Conservation (phyloP, 2,797 vertebrate species). For the Triplophysa bombifrons region DNA sequence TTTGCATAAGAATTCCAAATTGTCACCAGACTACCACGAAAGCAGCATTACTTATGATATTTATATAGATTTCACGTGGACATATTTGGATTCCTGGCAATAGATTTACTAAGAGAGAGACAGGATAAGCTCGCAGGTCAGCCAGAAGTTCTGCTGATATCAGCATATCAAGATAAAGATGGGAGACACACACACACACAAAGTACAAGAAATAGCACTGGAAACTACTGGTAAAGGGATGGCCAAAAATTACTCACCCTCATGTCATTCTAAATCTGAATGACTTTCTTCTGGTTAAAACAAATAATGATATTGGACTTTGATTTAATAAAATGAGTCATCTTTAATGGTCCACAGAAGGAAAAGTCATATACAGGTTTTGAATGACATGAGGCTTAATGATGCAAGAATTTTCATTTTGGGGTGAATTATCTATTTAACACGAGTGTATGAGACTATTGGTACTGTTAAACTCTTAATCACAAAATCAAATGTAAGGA, state of each 20-base stretch:
- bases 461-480: slow-evolving; percentile 19
- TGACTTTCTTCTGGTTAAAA: too few species aligned
- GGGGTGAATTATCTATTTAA: too few species aligned
- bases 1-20: neutral
- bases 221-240: slow-evolving; percentile 36
- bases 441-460: neutral
- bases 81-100: slow-evolving; percentile 54
- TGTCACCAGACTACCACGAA: slow-evolving; percentile 30
- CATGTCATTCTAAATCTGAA: too few species aligned
- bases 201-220: slow-evolving; percentile 53
- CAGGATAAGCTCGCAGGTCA: slow-evolving; percentile 65
- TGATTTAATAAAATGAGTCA: too few species aligned
- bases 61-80: slow-evolving; percentile 43
- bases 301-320: too few species aligned
- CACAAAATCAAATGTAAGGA: slow-evolving; percentile 5
- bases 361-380: too few species aligned
- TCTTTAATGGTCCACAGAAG: too few species aligned
- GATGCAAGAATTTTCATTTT: too few species aligned
- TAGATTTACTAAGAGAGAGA: slow-evolving; percentile 38
- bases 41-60: slow-evolving; percentile 27
- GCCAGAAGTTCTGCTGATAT: slow-evolving; percentile 67
- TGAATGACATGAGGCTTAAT: too few species aligned
- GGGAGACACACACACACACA: too few species aligned
- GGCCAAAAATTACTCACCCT: too few species aligned
- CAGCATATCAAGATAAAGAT: slow-evolving; percentile 56